Conservation (phyloP, 2,113 vertebrate species). For the human (Homo sapiens) region GRCh38 chr1:18660501-18661000, state of each 20-base stretch:
- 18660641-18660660: constrained; percentile 87
- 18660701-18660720: constrained; percentile 59
- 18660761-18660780: background rate
- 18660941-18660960: background rate
- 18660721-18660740: constrained; percentile 53
- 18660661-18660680: constrained; percentile 82
- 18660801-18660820: background rate
- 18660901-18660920: background rate
- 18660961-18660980: rapidly evolving
- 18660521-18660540: constrained; percentile 37
- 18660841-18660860: background rate
- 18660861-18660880: no score
- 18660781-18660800: background rate
- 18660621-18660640: constrained; percentile 90
- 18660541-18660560: constrained; percentile 81
- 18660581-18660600: constrained; percentile 88
- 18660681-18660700: constrained; percentile 74
- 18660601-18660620: constrained; percentile 91
- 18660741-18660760: constrained; percentile 73
- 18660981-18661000: rapidly evolving
- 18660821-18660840: rapidly evolving
- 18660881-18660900: background rate
- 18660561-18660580: constrained; percentile 89
- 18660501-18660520: constrained; percentile 70
- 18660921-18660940: background rate